phyloP scores from a whole-genome alignment of 2,888 invertebrate genomes.

The Anorthoa munda region DNA sequence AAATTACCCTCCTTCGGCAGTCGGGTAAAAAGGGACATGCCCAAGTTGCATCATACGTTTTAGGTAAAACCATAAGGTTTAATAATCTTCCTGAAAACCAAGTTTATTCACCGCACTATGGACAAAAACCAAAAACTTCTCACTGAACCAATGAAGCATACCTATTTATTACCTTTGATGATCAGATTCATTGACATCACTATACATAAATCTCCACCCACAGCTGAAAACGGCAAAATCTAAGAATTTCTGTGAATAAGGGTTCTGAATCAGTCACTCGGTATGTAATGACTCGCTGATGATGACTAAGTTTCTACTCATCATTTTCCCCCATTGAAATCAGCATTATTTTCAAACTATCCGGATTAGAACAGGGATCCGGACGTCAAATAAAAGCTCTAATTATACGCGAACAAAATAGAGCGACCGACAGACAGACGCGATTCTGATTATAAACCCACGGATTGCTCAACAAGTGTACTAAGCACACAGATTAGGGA shows the following conservation, averaged over 20 bases:
- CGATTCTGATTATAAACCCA: constrained; percentile 60
- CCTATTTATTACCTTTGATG: background rate
- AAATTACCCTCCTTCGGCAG: too few relatives aligned
- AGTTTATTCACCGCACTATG: too few relatives aligned
- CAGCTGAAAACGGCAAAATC: background rate
- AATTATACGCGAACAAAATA: constrained; percentile 51
- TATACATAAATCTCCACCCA: background rate
- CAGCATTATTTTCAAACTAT: constrained; percentile 20
- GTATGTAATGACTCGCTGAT: constrained; percentile 32
- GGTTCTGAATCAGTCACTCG: background rate
- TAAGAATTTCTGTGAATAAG: constrained; percentile 12
- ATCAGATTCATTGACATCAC: background rate
- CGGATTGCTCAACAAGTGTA: constrained; percentile 59
- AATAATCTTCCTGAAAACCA: too few relatives aligned
- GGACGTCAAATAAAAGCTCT: constrained; percentile 34
- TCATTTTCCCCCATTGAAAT: constrained; percentile 14
- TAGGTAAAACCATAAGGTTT: background rate
- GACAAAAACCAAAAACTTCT: too few relatives aligned
- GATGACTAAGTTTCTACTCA: constrained; percentile 3
- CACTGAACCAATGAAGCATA: too few relatives aligned
- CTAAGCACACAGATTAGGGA: constrained; percentile 41
- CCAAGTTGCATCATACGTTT: background rate
- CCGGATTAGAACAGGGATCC: constrained; percentile 13
- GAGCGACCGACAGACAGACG: constrained; percentile 50
- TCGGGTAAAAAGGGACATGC: background rate